These are phyloP conservation scores for Paramormyrops kingsleyae DNA, from an alignment of 2,113 vertebrate species.

Conservation along the genomic window DNA sequence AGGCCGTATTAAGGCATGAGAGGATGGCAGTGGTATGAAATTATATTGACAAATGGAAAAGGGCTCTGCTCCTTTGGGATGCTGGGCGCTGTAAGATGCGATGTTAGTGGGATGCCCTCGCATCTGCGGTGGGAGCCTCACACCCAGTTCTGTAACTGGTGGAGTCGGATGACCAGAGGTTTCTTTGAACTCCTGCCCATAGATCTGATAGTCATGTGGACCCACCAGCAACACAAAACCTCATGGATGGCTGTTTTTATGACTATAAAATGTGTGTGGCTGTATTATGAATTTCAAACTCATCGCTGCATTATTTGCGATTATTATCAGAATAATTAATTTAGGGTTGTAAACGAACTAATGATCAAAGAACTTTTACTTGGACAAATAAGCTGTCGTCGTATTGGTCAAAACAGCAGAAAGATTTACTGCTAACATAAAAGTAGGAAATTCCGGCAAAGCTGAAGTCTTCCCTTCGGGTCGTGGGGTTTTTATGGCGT, in stretches of 20 bases:
- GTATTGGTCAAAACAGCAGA: background rate
- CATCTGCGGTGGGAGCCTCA: background rate
- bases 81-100: background rate
- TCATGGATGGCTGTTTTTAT: background rate
- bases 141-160: background rate
- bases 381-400: background rate
- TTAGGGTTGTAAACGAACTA: background rate
- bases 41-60: background rate
- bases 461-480: background rate
- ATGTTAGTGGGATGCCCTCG: background rate
- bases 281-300: background rate
- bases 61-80: background rate
- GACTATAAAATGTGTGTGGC: background rate
- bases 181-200: background rate
- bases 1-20: background rate
- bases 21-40: background rate
- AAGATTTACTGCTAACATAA: background rate
- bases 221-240: background rate
- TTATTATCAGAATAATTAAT: background rate
- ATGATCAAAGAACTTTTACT: background rate
- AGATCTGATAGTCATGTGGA: background rate
- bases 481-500: background rate
- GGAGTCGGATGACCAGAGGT: background rate
- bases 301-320: background rate
- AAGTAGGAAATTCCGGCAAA: background rate